Base-by-base conservation (phyloP, 2,113 vertebrate genomes). In the Miniopterus natalensis region DNA sequence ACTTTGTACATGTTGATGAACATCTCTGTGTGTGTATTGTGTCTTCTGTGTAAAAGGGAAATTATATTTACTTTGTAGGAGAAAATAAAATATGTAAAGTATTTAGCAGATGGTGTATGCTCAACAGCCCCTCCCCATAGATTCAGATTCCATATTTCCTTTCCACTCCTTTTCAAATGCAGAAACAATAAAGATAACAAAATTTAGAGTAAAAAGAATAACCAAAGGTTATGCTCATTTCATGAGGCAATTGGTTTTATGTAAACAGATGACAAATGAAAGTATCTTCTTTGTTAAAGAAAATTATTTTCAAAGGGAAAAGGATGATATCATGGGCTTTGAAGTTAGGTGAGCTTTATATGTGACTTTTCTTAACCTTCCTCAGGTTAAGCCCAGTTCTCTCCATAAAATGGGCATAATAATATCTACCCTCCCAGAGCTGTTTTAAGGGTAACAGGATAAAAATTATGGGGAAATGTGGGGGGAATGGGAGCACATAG, bases 11-110 rank as follows among this genome's bases (percentile, higher is more conserved):
- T 81, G 29, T 53, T 55, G 51, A 47, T 95, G 95, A 63, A 59
- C 13, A 40, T 81, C 21, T 86, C 13, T 91, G 17, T 88, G 45
- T 45, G 4, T 88, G 0, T 63, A 81, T 81, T 70, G 11, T 81
- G 42, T 84, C 20, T 80, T 95, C 81, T 70, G 65, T 61, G 6
- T 71, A 96, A 84, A 71, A 27, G 21, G 40, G 71, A 90, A 93
- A 55, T 68, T 21, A 25, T 51, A 85, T 77, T 85, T 84, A 92
- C 92, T 95, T 94, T 45, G 61, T 49, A 51, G 27, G 23, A 21
- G 65, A 21, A 77, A 85, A 94, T 79, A 51, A 92, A 92, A 63
- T 81, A 86, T 45, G 11, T 71, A 53, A 95, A 87, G 47, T 84
- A 80, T 84, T 77, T 94, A 84, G 36, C 49, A 79, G 18, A 59